phyloP scores from a whole-genome alignment of 92 coral and sea anemone species.

The Heliopora coerulea region DNA sequence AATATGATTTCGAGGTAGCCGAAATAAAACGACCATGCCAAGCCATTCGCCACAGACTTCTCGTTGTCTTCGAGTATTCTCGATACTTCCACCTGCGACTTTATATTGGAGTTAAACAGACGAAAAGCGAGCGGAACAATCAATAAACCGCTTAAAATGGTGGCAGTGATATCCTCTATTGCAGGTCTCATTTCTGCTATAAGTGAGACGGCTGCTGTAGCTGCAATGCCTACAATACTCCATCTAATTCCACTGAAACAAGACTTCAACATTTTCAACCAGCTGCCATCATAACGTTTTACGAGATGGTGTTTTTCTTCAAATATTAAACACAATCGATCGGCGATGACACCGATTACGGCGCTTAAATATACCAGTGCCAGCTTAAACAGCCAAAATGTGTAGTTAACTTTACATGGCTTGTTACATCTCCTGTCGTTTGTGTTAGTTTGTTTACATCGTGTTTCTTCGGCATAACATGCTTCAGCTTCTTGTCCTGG shows the following conservation, averaged over 20 bases:
- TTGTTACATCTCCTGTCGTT: too few species aligned
- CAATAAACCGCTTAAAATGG: not conserved
- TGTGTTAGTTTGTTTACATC: too few species aligned
- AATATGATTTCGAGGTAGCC: not conserved
- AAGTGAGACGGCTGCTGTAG: not conserved
- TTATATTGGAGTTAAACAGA: not conserved
- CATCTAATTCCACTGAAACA: constrained; percentile 9
- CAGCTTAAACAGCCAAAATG: not conserved
- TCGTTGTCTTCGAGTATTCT: not conserved
- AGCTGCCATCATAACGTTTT: not conserved
- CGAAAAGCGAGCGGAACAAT: not conserved
- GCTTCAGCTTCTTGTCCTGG: too few species aligned
- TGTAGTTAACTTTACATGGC: too few species aligned
- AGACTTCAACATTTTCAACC: not conserved
- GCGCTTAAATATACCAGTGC: not conserved
- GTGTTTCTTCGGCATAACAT: too few species aligned
- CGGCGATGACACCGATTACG: not conserved
- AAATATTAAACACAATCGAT: not conserved
- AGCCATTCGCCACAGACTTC: constrained; percentile 2
- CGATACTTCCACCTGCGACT: not conserved
- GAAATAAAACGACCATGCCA: constrained; percentile 11
- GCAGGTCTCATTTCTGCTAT: not conserved
- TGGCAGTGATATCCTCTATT: not conserved
- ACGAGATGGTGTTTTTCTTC: not conserved
- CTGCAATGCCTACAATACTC: not conserved